Conservation (phyloP, 2,113 vertebrate species). For the Puffinus mauretanicus region DNA sequence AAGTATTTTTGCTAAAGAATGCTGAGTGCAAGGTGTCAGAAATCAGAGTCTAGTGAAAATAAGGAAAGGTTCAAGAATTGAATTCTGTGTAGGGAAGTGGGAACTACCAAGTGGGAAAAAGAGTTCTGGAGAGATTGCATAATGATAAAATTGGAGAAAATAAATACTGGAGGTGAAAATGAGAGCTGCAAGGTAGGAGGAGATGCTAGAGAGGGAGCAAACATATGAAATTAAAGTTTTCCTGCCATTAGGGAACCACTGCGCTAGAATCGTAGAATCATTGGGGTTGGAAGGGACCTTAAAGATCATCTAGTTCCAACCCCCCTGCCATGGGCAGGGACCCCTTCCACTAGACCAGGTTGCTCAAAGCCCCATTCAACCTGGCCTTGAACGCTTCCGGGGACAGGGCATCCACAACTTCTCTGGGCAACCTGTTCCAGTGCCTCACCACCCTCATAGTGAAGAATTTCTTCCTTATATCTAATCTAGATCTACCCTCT, state of each 20-base stretch:
- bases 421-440: neutral
- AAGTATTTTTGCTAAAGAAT: neutral
- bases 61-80: neutral
- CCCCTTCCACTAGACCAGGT: neutral
- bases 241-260: neutral
- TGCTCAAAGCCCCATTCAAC: neutral
- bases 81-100: neutral
- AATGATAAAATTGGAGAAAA: neutral
- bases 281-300: neutral
- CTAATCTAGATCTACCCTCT: neutral
- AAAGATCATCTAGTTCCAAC: neutral
- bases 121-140: neutral
- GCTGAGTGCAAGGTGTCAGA: neutral
- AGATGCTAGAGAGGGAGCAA: neutral
- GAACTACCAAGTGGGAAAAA: neutral
- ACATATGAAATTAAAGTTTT: neutral
- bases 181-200: neutral
- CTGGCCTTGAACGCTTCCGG: neutral
- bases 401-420: neutral
- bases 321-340: neutral
- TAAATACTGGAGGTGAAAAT: neutral
- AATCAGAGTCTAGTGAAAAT: neutral
- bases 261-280: neutral
- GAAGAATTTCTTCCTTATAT: neutral
- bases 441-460: neutral